Base-by-base conservation (phyloP, 2,113 vertebrate genomes). In the Pomatostomus ruficeps region DNA sequence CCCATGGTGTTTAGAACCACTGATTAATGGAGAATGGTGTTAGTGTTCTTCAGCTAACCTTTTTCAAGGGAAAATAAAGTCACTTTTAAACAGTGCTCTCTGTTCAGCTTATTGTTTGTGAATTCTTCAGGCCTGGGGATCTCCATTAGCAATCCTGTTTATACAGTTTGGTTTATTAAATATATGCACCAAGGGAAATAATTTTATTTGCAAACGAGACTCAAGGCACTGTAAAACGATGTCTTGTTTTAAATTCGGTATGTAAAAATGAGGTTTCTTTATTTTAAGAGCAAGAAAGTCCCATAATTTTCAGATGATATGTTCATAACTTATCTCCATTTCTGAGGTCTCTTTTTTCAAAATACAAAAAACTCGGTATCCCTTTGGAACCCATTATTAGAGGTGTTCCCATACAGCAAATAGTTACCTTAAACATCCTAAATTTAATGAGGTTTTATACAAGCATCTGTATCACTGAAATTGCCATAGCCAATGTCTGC, bases 91-190 rank as follows among this genome's bases (percentile, higher is more conserved):
- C 5, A 36, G 5, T 36, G 10, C 48, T 89, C 20, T 76, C 5
- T 49, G 57, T 51, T 81, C 29, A 48, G 38, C 43, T 85, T 2
- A 2, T 62, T 89, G 72, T n/a, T 59, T 58, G 26, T 85, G 40
- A 58, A 77, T 89, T 92, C 29, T 77, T 54, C 61, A 89, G 52
- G 55, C 43, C 75, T 91, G 76, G 52, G 24, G 55, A 95, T 92
- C 70, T 96, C 94, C 84, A 92, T 94, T 94, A 96, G 42, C 51
- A 94, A 93, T 94, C 97, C 72, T 96, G 23, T 75, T 91, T 95
- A 88, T 80, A 88, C 12, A 74, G 55, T 94, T 96, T 94, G 95
- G 48, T 93, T 95, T 97, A 97, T 97, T 96, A 96, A 97, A 96
- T 95, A 92, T 95, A 93, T 65, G 22, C 90, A 96, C 94, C 86